Conservation (phyloP, 2,888 invertebrate species). For the Apamea crenata region DNA sequence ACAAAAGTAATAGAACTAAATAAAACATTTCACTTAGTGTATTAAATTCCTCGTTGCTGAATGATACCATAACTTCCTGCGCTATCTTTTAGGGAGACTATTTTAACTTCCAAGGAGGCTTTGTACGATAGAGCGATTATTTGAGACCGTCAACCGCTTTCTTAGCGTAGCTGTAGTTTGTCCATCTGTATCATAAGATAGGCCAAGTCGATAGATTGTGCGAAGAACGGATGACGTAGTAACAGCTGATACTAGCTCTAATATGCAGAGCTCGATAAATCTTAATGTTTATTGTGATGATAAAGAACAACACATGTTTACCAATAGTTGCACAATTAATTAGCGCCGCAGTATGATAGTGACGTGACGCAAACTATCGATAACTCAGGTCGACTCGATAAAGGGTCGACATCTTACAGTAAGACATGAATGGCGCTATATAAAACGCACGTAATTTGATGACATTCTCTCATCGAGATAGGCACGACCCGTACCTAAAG, state of each 20-base stretch:
- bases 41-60: neutral
- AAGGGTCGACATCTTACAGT: constrained; percentile 58
- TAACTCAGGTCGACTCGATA: constrained; percentile 53
- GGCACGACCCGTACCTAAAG: neutral
- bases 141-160: neutral
- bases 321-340: constrained; percentile 59
- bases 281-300: constrained; percentile 49
- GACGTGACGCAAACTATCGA: constrained; percentile 62
- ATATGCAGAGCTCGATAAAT: constrained; percentile 37
- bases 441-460: neutral
- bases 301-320: constrained; percentile 60
- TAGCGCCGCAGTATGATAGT: constrained; percentile 52
- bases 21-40: neutral
- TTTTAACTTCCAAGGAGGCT: neutral
- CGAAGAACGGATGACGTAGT: constrained; percentile 36
- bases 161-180: neutral
- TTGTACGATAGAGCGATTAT: neutral
- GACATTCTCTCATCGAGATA: neutral
- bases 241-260: constrained; percentile 44
- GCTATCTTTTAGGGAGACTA: too few relatives aligned
- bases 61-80: neutral
- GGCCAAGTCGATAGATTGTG: constrained; percentile 1
- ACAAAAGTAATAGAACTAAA: neutral
- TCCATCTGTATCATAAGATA: neutral
- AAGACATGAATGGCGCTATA: constrained; percentile 49